phyloP scores from a whole-genome alignment of 2,888 invertebrate species.

The Xestia xanthographa region DNA sequence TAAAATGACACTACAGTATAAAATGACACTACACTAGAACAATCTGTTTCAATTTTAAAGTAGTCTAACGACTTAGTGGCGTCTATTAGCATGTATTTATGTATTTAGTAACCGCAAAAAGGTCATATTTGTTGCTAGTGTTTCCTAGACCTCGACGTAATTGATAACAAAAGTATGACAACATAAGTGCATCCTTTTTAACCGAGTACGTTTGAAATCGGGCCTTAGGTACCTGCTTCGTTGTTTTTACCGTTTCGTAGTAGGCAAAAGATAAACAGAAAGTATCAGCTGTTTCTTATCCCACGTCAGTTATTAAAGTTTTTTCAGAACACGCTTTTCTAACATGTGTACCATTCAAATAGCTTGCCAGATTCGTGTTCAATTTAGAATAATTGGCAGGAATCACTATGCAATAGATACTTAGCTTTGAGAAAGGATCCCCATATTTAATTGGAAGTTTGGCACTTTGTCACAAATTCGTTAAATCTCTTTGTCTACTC shows the following conservation, averaged over 20 bases:
- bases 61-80: constrained; percentile 22
- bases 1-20: constrained; percentile 2
- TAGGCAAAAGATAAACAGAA: constrained; percentile 9
- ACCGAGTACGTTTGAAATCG: constrained; percentile 7
- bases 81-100: constrained; percentile 48
- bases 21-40: constrained; percentile 18
- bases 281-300: constrained; percentile 26
- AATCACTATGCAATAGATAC: constrained; percentile 8
- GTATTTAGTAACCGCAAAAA: constrained; percentile 55
- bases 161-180: constrained; percentile 48
- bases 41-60: constrained; percentile 16
- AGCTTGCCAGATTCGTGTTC: constrained; percentile 19
- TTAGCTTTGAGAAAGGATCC: constrained; percentile 1
- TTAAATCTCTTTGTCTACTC: constrained; percentile 39
- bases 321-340: not conserved
- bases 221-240: constrained; percentile 1
- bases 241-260: constrained; percentile 13
- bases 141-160: constrained; percentile 58
- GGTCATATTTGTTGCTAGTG: constrained; percentile 49
- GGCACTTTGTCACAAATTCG: constrained; percentile 25
- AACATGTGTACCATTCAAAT: constrained; percentile 5
- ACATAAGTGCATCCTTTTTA: constrained; percentile 29
- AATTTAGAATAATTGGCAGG: constrained; percentile 32
- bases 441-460: constrained; percentile 24
- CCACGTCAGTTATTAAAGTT: constrained; percentile 11